Conservation (phyloP, 2,113 vertebrate species). For the Daboia siamensis region DNA sequence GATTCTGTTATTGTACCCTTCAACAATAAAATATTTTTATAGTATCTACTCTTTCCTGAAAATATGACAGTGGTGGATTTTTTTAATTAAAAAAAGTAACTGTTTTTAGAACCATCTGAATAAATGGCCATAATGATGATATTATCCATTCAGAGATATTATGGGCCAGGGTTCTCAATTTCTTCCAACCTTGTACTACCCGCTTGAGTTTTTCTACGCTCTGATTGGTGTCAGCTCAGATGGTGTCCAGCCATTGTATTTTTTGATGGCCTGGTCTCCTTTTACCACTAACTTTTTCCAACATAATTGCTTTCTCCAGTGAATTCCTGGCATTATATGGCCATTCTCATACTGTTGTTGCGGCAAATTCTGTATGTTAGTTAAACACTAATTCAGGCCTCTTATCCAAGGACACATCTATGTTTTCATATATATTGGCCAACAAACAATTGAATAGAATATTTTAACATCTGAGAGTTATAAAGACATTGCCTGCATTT, state of each 20-base stretch:
- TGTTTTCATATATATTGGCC: background rate
- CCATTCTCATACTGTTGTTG: background rate
- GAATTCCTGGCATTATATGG: background rate
- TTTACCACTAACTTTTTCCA: background rate
- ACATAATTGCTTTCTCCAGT: background rate
- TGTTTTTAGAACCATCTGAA: background rate
- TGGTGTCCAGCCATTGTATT: background rate
- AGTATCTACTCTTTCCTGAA: background rate
- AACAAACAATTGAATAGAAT: background rate
- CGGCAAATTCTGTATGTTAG: background rate
- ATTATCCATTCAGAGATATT: background rate
- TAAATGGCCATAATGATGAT: background rate
- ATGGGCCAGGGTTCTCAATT: background rate
- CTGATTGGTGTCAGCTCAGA: background rate
- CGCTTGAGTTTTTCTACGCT: background rate
- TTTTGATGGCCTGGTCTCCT: background rate
- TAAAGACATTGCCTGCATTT: background rate
- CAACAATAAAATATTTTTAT: background rate
- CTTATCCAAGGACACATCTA: background rate
- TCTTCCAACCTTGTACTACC: background rate
- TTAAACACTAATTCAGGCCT: background rate
- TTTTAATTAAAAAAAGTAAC: background rate
- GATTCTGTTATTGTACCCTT: background rate
- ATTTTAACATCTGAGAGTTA: background rate
- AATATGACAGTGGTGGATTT: background rate